Conservation (phyloP, 2,113 vertebrate genomes). For the Pavo muticus region DNA sequence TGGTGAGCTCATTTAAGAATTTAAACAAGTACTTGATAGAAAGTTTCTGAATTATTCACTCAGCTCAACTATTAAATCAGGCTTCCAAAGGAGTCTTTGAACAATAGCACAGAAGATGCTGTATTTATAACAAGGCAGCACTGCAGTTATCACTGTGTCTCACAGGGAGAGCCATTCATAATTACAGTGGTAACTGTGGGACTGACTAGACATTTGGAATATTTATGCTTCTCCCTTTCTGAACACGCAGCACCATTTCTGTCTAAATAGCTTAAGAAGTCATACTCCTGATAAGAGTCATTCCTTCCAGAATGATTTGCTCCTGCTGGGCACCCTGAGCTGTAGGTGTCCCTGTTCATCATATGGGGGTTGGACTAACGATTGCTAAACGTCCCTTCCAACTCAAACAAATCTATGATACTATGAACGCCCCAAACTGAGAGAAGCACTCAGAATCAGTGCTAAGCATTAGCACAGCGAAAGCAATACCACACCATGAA, state of each 20-base stretch:
- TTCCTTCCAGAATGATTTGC: not conserved
- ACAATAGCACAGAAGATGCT: conserved; percentile 23
- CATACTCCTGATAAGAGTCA: not conserved
- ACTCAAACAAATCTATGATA: no score
- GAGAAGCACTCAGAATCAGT: not conserved
- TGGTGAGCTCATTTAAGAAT: conserved; percentile 68
- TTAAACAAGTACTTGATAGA: conserved; percentile 64
- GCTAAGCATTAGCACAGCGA: not conserved
- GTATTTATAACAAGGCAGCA: conserved; percentile 13
- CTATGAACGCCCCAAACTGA: not conserved
- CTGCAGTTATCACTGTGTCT: conserved; percentile 6
- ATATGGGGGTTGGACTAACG: no score
- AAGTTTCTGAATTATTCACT: conserved; percentile 60
- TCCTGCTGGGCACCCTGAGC: no score
- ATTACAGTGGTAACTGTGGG: not conserved
- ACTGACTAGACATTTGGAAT: not conserved
- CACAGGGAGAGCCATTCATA: conserved; percentile 18
- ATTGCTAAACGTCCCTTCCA: no score
- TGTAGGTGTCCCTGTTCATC: no score
- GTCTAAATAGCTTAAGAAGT: not conserved
- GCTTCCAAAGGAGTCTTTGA: conserved; percentile 43
- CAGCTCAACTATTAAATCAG: conserved; percentile 26
- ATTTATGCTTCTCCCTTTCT: not conserved
- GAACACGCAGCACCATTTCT: not conserved
- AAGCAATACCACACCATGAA: not conserved